These are phyloP conservation scores for Heliconius erato DNA, from an alignment of 2,888 invertebrate species.

Conservation along the genomic window DNA sequence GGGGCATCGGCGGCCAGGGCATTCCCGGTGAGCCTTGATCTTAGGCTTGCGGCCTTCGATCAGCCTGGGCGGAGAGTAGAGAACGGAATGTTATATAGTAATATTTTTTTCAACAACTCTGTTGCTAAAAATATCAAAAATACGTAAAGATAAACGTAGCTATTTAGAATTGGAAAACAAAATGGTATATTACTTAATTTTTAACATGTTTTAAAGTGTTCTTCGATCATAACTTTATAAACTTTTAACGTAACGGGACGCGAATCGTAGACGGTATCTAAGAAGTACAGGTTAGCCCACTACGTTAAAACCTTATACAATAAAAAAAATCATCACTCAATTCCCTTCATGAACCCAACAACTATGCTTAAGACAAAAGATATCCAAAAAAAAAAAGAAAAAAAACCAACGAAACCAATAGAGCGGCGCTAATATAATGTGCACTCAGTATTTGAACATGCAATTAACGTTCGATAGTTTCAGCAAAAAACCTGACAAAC, in stretches of 20 bases:
- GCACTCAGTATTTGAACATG: constrained; percentile 25
- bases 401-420: background rate
- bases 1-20: background rate
- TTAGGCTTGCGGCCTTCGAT: background rate
- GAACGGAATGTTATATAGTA: background rate
- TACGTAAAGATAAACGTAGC: too few species aligned
- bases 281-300: background rate
- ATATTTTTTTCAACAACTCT: too few species aligned
- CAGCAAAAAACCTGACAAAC: constrained; percentile 36
- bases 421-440: constrained; percentile 23
- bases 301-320: background rate
- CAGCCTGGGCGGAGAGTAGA: background rate
- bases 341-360: background rate
- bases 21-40: background rate
- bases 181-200: background rate
- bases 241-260: background rate
- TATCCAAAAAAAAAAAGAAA: background rate
- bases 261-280: background rate
- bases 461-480: constrained; percentile 19
- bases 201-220: background rate
- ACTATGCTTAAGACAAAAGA: background rate
- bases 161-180: background rate
- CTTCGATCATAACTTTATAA: too few species aligned
- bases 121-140: too few species aligned
- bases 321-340: background rate